Conservation (phyloP, 2,797 vertebrate genomes). For the Decapterus maruadsi region DNA sequence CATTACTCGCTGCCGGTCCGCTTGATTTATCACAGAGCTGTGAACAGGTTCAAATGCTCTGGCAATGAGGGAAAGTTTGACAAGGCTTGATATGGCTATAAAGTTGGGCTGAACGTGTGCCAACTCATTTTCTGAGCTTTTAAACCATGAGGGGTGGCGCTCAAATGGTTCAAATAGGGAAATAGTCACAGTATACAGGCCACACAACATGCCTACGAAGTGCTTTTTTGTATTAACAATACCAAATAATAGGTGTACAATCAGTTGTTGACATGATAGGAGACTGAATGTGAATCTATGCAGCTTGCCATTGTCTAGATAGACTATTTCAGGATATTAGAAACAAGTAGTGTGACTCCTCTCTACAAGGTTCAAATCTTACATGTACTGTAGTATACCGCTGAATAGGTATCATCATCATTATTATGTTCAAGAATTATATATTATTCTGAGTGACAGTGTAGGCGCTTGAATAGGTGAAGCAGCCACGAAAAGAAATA, state of each 20-base stretch:
- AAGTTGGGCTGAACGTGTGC: neutral
- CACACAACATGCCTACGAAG: no score
- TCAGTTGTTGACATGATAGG: neutral
- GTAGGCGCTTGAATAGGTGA: neutral
- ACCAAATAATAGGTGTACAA: neutral
- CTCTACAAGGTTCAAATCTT: neutral
- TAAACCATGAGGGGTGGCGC: neutral
- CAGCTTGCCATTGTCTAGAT: no score
- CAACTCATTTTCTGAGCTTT: neutral
- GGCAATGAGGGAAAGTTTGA: neutral
- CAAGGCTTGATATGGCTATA: neutral
- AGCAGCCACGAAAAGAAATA: neutral
- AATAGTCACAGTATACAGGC: no score
- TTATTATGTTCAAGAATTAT: neutral
- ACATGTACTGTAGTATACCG: no score
- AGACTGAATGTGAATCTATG: neutral
- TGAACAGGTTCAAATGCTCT: neutral
- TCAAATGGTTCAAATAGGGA: neutral
- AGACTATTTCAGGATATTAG: neutral
- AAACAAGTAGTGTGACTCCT: neutral
- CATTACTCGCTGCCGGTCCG: neutral
- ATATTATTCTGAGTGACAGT: neutral
- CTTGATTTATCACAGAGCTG: no score
- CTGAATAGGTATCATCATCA: neutral
- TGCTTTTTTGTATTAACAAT: no score